phyloP scores from a whole-genome alignment of 2,113 vertebrate genomes.

The Scytalopus superciliaris region DNA sequence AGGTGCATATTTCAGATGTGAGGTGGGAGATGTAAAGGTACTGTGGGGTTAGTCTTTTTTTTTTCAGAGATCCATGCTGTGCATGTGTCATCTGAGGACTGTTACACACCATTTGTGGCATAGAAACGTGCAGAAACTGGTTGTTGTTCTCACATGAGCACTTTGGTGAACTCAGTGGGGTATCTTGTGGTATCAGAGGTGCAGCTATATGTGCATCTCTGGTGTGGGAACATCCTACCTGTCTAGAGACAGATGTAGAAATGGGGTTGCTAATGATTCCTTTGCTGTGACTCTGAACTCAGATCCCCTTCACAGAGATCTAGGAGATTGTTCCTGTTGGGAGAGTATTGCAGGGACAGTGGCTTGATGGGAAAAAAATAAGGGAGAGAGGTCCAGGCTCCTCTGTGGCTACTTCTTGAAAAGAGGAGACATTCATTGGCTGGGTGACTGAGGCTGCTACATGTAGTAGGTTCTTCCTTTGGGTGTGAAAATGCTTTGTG shows the following conservation, averaged over 20 bases:
- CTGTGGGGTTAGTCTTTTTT: not conserved
- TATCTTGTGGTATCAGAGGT: not conserved
- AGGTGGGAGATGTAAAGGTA: not conserved
- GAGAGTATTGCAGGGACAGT: not conserved
- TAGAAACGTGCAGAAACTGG: not conserved
- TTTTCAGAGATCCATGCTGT: not conserved
- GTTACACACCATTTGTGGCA: not conserved
- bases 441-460: not conserved
- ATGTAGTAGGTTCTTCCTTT: not conserved
- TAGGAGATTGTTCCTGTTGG: not conserved
- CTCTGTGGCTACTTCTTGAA: not conserved
- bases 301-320: not conserved
- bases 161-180: not conserved
- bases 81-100: not conserved
- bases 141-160: not conserved
- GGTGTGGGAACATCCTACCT: not conserved
- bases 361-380: not conserved
- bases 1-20: not conserved
- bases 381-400: not conserved
- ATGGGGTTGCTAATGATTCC: not conserved
- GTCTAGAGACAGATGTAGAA: not conserved
- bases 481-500: not conserved
- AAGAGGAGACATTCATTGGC: not conserved
- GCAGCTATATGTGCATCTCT: not conserved
- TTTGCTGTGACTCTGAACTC: not conserved